These are phyloP conservation scores for Tortricodes alternella DNA, from an alignment of 2,888 invertebrate species.

Conservation along the genomic window DNA sequence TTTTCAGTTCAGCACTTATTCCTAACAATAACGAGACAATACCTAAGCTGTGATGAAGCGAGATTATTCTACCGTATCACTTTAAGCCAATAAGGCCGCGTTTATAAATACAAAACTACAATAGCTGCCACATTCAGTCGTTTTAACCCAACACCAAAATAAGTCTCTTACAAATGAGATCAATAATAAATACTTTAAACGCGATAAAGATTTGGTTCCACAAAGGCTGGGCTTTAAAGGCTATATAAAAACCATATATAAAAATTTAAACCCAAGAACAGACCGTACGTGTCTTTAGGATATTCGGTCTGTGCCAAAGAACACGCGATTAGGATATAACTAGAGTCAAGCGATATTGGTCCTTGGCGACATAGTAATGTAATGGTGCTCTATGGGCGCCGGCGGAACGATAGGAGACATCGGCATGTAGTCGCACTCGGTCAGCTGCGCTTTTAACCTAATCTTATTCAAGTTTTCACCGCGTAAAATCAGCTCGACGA, in stretches of 20 bases:
- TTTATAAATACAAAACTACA: constrained; percentile 18
- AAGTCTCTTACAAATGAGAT: constrained; percentile 19
- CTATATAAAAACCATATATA: neutral
- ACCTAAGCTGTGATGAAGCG: neutral
- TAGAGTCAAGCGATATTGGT: constrained; percentile 60
- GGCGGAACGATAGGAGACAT: constrained; percentile 69
- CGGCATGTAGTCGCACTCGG: constrained; percentile 68
- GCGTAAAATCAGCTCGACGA: constrained; percentile 63
- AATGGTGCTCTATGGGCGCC: constrained; percentile 62
- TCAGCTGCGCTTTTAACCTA: constrained; percentile 45
- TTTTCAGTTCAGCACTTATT: too few relatives aligned
- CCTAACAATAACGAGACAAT: neutral
- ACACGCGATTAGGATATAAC: neutral
- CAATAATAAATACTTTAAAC: constrained; percentile 19
- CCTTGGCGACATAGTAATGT: constrained; percentile 72
- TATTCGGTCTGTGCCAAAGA: too few relatives aligned
- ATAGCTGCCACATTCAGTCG: constrained; percentile 23
- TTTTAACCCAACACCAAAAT: neutral
- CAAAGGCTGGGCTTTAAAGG: neutral
- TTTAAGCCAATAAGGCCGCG: constrained; percentile 28
- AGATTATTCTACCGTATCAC: neutral
- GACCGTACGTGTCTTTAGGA: too few relatives aligned
- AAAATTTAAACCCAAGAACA: too few relatives aligned
- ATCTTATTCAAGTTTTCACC: constrained; percentile 54
- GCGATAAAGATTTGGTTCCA: constrained; percentile 1